These are phyloP conservation scores for Sebastes vulpes DNA, from an alignment of 2,797 vertebrate species.

Conservation along the genomic window DNA sequence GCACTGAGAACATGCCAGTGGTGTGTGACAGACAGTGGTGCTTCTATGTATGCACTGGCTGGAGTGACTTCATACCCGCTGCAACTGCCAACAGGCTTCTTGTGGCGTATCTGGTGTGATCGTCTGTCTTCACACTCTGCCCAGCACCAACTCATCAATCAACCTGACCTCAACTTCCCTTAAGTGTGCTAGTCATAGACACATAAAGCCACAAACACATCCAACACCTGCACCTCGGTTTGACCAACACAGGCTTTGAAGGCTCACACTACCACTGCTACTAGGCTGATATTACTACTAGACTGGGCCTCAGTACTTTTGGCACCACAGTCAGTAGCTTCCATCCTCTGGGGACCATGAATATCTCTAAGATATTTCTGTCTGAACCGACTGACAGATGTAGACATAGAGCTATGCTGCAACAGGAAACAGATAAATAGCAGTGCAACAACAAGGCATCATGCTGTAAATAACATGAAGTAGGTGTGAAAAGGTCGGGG, in stretches of 20 bases:
- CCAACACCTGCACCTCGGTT: background rate
- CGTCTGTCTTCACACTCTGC: constrained; percentile 1
- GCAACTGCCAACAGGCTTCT: constrained; percentile 16
- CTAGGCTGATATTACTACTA: background rate
- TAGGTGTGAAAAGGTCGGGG: background rate
- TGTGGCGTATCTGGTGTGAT: constrained; percentile 22
- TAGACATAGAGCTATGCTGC: background rate
- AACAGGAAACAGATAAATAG: background rate
- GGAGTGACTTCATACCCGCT: constrained; percentile 68
- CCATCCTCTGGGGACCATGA: background rate
- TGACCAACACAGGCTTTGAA: background rate
- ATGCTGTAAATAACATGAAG: background rate
- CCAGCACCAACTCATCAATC: background rate
- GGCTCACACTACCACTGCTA: background rate
- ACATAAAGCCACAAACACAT: constrained; percentile 17
- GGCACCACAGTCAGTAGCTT: background rate
- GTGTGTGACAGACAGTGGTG: constrained; percentile 62
- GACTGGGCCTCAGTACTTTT: no score
- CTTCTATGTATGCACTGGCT: constrained; percentile 47
- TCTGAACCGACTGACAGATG: background rate
- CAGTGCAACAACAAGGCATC: background rate
- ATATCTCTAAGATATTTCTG: background rate
- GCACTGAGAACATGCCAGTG: constrained; percentile 72
- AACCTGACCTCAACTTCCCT: constrained; percentile 45
- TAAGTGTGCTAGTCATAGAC: background rate